phyloP scores from a whole-genome alignment of 2,888 invertebrate genomes.

The Barypeithes pellucidus region DNA sequence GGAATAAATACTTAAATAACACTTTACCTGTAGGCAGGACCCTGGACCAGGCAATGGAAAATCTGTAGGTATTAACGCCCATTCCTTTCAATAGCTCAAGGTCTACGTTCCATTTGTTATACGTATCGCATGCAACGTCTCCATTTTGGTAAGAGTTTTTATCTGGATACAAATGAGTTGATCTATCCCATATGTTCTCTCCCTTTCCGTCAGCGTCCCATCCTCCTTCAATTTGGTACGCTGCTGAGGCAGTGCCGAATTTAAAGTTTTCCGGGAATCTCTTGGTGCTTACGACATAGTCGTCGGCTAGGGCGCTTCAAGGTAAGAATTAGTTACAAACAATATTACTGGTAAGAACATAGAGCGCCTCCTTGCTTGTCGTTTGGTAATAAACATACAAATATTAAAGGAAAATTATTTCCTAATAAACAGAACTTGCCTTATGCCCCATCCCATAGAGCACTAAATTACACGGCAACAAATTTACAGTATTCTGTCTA shows the following conservation, averaged over 20 bases:
- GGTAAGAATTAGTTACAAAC: too few species aligned
- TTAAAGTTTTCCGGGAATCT: conserved; percentile 32
- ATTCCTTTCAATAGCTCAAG: conserved; percentile 72
- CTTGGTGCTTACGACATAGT: conserved; percentile 23
- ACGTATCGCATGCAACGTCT: conserved; percentile 80
- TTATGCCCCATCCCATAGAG: too few species aligned
- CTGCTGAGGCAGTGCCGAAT: conserved; percentile 36
- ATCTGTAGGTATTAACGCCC: conserved; percentile 73
- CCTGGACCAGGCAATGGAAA: conserved; percentile 79
- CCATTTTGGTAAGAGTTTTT: conserved; percentile 68
- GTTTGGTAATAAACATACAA: too few species aligned
- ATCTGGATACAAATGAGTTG: conserved; percentile 41
- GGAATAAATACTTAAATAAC: background rate
- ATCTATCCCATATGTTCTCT: conserved; percentile 27
- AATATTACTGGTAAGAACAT: too few species aligned
- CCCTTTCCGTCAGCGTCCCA: conserved; percentile 39
- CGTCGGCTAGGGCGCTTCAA: conserved; percentile 22
- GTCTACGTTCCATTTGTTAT: conserved; percentile 78
- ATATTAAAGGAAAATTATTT: too few species aligned
- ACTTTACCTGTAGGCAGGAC: conserved; percentile 73
- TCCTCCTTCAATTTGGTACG: conserved; percentile 39
- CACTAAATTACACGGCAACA: too few species aligned
- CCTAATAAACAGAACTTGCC: too few species aligned
- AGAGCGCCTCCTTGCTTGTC: too few species aligned
- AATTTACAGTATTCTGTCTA: too few species aligned